Evolutionary conservation across 37 sponge, comb jelly and placozoan genomes (phyloP).

Genomic region (Diacarnus erythraeanus): DNA sequence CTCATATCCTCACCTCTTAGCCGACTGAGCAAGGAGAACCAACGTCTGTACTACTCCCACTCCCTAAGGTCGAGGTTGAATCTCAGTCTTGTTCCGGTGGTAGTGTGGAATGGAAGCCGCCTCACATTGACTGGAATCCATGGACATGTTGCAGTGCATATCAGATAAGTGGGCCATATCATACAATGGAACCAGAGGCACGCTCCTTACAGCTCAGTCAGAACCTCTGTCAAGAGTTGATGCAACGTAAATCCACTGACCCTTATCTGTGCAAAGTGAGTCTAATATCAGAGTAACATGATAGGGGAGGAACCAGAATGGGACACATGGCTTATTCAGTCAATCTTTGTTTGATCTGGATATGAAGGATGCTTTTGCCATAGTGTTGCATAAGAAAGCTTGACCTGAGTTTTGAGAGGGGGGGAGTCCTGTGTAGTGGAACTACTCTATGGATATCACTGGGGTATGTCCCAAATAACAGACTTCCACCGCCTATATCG

Average conservation of each 20-base stretch:
- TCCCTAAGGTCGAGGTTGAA: not conserved
- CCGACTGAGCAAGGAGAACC: conserved; percentile 33
- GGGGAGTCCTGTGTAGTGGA: too few species aligned
- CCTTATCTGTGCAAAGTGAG: conserved; percentile 25
- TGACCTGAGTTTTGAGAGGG: too few species aligned
- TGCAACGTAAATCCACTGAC: conserved; percentile 12
- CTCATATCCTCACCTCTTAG: not conserved
- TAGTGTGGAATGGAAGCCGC: conserved; percentile 62
- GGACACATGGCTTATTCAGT: not conserved
- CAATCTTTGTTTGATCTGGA: too few species aligned
- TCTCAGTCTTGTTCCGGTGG: not conserved
- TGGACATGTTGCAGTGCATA: conserved; percentile 61
- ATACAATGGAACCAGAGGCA: conserved; percentile 41
- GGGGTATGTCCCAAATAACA: too few species aligned
- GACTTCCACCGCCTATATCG: too few species aligned
- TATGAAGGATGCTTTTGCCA: too few species aligned
- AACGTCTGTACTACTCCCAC: conserved; percentile 30
- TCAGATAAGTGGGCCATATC: conserved; percentile 10
- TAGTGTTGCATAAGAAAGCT: too few species aligned
- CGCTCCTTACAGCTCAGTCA: conserved; percentile 15
- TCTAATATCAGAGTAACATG: not conserved
- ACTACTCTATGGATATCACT: too few species aligned
- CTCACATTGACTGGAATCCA: conserved; percentile 71
- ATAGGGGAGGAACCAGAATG: not conserved
- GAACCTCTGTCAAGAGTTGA: conserved; percentile 21